These are phyloP conservation scores for Azorinus chamasolen DNA, from an alignment of 2,888 invertebrate species.

Conservation along the genomic window DNA sequence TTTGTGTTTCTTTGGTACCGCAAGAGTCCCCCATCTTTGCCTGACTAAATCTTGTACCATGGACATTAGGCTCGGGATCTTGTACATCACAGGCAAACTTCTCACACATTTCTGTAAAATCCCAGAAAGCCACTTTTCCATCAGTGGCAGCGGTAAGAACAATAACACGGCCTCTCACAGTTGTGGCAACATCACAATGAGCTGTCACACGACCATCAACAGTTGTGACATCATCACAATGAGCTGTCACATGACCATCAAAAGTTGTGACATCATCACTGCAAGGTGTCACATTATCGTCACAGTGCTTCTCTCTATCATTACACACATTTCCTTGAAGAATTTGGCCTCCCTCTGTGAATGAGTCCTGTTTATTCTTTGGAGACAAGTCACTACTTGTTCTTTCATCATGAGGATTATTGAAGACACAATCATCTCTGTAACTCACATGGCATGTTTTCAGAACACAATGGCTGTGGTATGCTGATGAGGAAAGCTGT, in stretches of 20 bases:
- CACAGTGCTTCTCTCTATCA: too few relatives aligned
- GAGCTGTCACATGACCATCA: constrained; percentile 76
- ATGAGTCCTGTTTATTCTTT: too few relatives aligned
- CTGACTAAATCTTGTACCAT: too few relatives aligned
- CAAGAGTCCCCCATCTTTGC: not conserved
- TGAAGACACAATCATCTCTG: too few relatives aligned
- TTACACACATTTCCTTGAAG: too few relatives aligned
- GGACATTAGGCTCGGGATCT: not conserved
- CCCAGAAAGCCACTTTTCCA: constrained; percentile 91
- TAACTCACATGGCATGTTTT: constrained; percentile 87
- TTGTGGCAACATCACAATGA: not conserved
- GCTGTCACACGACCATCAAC: too few relatives aligned
- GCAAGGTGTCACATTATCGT: too few relatives aligned
- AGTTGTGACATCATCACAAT: too few relatives aligned
- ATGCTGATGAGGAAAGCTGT: constrained; percentile 83
- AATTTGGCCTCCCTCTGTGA: too few relatives aligned
- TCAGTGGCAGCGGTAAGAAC: constrained; percentile 91
- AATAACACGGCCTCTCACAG: constrained; percentile 47
- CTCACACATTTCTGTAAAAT: constrained; percentile 85
- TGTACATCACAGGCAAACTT: constrained; percentile 15
- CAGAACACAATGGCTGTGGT: constrained; percentile 90
- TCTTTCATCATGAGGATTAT: too few relatives aligned
- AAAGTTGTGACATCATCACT: not conserved
- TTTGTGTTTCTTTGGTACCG: not conserved
- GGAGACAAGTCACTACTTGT: too few relatives aligned